phyloP scores from a whole-genome alignment of 2,113 vertebrate species.

The Coturnix japonica region DNA sequence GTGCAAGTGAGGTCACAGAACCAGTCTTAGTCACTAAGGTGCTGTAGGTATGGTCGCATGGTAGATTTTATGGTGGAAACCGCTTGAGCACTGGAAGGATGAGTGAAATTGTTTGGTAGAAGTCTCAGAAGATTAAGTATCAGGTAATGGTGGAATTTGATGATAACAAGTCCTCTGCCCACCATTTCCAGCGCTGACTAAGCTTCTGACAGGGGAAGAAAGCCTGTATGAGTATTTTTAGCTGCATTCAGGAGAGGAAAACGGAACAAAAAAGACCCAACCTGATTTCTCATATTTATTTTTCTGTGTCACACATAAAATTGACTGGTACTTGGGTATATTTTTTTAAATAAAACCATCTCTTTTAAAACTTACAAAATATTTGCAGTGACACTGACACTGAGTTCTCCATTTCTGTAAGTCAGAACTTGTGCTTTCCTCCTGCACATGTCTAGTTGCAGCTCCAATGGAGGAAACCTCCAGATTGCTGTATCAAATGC shows the following conservation, averaged over 20 bases:
- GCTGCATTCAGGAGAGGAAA: neutral
- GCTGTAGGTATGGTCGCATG: neutral
- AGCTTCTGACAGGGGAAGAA: neutral
- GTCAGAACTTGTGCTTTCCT: neutral
- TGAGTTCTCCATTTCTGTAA: neutral
- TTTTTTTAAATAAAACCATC: neutral
- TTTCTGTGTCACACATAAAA: neutral
- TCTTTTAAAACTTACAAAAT: neutral
- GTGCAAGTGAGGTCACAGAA: neutral
- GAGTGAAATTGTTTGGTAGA: neutral
- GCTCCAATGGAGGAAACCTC: neutral
- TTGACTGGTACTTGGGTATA: neutral
- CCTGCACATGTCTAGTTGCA: rapidly evolving
- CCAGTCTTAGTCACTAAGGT: neutral
- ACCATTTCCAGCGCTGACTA: neutral
- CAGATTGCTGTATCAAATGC: neutral
- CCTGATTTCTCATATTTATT: neutral
- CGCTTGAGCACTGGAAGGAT: neutral
- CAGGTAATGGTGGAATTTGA: neutral
- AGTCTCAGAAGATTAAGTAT: neutral
- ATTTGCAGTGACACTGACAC: neutral
- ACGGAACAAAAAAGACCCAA: neutral
- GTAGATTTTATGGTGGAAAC: neutral
- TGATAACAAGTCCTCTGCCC: neutral
- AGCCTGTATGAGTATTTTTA: neutral